These are phyloP conservation scores for Myocastor coypus DNA, from an alignment of 2,113 vertebrate genomes.

Conservation along the genomic window DNA sequence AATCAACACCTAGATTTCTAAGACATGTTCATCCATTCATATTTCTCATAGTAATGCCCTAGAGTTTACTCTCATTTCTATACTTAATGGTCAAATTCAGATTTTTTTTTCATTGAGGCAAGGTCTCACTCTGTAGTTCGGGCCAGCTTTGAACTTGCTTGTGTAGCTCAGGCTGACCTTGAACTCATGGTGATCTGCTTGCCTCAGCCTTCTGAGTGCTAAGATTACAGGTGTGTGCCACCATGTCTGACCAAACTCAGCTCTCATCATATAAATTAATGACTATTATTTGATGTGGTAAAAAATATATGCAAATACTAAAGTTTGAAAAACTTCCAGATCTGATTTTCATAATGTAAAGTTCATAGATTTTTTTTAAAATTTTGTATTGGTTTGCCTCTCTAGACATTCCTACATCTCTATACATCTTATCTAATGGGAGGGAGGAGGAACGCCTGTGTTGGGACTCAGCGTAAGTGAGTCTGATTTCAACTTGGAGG, in stretches of 20 bases:
- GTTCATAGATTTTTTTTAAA: slow-evolving; percentile 22
- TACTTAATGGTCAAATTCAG: slow-evolving; percentile 13
- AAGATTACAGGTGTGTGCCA: background rate
- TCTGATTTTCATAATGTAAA: background rate
- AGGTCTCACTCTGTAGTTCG: background rate
- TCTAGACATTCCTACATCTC: background rate
- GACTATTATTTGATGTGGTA: slow-evolving; percentile 37
- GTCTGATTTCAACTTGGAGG: slow-evolving; percentile 40
- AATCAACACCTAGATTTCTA: slow-evolving; percentile 30
- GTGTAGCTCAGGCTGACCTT: background rate
- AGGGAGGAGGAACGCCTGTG: background rate
- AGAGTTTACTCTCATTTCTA: slow-evolving; percentile 51
- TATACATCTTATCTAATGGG: background rate
- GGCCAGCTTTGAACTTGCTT: background rate
- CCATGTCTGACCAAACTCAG: background rate
- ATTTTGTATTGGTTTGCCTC: slow-evolving; percentile 24
- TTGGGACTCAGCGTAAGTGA: background rate
- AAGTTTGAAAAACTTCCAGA: slow-evolving; percentile 15
- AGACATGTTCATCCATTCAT: slow-evolving; percentile 35
- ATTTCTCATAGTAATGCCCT: background rate
- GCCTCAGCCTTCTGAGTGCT: background rate
- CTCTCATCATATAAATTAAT: slow-evolving; percentile 31
- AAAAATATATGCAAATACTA: slow-evolving; percentile 31
- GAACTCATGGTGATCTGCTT: background rate
- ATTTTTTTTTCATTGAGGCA: background rate